Percentiles rank a stretch among this genome's conserved stretches.
Evolutionary conservation across 1,140 invertebrate genomes (phyloP).

Genomic region (Lanistes nyassanus): DNA sequence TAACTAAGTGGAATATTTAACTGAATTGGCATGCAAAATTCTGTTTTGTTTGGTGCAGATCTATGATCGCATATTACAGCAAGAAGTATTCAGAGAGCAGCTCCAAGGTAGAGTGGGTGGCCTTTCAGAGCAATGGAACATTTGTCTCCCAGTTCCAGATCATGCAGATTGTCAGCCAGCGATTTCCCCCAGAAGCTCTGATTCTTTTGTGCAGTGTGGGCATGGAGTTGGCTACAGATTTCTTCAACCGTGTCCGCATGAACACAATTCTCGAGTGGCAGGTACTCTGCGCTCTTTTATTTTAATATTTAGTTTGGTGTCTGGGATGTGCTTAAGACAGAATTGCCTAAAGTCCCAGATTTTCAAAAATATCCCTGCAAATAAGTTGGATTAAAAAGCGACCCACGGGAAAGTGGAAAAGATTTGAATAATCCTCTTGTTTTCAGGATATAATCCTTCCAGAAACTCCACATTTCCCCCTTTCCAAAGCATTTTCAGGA

Average conservation of each 20-base stretch:
- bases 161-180: slow-evolving; percentile 73
- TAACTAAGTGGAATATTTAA: too few species aligned
- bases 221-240: slow-evolving; percentile 79
- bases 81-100: slow-evolving; percentile 71
- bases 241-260: slow-evolving; percentile 75
- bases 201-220: slow-evolving; percentile 56
- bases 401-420: too few species aligned
- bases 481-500: too few species aligned
- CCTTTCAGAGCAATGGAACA: slow-evolving; percentile 67
- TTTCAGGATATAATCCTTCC: too few species aligned
- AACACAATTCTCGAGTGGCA: slow-evolving; percentile 67
- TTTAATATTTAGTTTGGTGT: too few species aligned
- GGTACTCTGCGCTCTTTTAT: too few species aligned
- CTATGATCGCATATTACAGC: slow-evolving; percentile 67
- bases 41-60: not conserved
- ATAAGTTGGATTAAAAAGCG: too few species aligned
- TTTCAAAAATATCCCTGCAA: too few species aligned
- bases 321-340: too few species aligned
- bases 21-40: not conserved
- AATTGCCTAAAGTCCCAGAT: too few species aligned
- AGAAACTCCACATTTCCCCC: too few species aligned
- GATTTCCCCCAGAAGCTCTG: slow-evolving; percentile 69
- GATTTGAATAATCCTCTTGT: too few species aligned
- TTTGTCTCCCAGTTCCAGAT: slow-evolving; percentile 73
- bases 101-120: slow-evolving; percentile 69